These are phyloP conservation scores for Etheostoma perlongum DNA, from an alignment of 2,797 vertebrate species.

Conservation along the genomic window DNA sequence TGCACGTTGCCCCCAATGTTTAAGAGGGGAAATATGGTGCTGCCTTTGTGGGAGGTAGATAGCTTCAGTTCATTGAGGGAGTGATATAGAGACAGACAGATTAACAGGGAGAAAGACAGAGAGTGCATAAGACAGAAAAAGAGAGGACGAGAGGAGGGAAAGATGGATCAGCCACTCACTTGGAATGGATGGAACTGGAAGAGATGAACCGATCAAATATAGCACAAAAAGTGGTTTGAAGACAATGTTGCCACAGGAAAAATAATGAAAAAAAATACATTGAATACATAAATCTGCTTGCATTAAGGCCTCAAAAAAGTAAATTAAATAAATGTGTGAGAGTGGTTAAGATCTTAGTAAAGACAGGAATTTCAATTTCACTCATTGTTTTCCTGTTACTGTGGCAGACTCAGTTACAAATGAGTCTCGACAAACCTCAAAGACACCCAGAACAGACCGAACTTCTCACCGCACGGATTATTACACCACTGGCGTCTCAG, in stretches of 20 bases:
- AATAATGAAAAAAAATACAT: conserved; percentile 10
- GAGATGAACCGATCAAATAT: conserved; percentile 11
- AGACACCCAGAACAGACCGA: conserved; percentile 74
- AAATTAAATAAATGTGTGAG: conserved; percentile 44
- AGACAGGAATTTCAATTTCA: conserved; percentile 56
- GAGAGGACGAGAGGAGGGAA: conserved; percentile 26
- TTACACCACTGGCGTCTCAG: too few relatives aligned
- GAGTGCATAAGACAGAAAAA: conserved; percentile 69
- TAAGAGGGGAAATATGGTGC: conserved; percentile 82
- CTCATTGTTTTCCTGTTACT: conserved; percentile 53
- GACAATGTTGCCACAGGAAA: conserved; percentile 16
- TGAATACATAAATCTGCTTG: conserved; percentile 44
- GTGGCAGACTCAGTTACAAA: conserved; percentile 76
- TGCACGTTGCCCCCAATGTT: conserved; percentile 68
- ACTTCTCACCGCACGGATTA: conserved; percentile 77
- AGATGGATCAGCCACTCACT: conserved; percentile 40
- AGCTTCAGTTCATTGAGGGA: conserved; percentile 81
- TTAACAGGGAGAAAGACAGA: conserved; percentile 77
- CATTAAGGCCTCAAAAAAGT: conserved; percentile 31
- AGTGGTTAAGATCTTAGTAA: conserved; percentile 39
- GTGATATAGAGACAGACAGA: conserved; percentile 80
- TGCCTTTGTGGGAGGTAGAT: conserved; percentile 84
- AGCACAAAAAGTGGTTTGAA: background rate
- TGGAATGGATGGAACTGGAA: conserved; percentile 35
- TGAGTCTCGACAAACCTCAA: conserved; percentile 80